Base-by-base conservation (phyloP, 2,888 invertebrate species). In the Tridacna gigas region DNA sequence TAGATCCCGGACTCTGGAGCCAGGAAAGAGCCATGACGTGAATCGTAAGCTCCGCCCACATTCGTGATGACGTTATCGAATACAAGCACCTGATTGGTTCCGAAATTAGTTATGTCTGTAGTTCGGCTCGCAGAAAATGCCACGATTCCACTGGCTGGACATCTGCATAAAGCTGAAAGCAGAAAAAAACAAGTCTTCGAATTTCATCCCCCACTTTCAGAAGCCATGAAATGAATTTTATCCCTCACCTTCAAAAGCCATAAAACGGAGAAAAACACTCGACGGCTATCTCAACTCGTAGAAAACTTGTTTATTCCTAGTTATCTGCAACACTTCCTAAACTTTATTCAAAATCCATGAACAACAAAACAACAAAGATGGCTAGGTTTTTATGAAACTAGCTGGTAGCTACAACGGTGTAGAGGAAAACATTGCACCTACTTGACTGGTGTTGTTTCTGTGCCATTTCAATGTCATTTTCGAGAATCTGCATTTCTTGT, bases 1-100 rank as follows among this genome's bases (percentile, higher is more conserved):
- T 92, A 94, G 11, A 93, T 92, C 26, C 93, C 94, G 79, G 91
- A 91, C 71, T 90, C 89, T 12, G 93, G 93, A n/a, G 94, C 93
- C 3, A 92, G 90, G 86, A 94, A 94, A 3, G 91, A 86, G 0
- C 93, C 93, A 11, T 93, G 90, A n/a, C 91, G 88, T n/a, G 86
- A 71, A 78, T 91, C 89, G 82, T 93, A 94, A n/a, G 90, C 93
- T 0, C 88, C 90, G n/a, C 94, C 94, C 18, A 93, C 89, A 82
- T 94, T 94, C 18, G 93, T 93, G 63, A 93, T 89, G 51, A 94
- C 91, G 28, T 91, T 89, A 86, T 93, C 93, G 81, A 93, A 93
- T 51, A 91, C 74, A 66, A 93, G 89, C 1, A 90, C 88, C 86
- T 93, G 91, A 26, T 89, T 83, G 25, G 88, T 89, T 15, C 93